These are phyloP conservation scores for Ommatoiulus sabulosus DNA, from an alignment of 2,888 invertebrate genomes.

Conservation along the genomic window DNA sequence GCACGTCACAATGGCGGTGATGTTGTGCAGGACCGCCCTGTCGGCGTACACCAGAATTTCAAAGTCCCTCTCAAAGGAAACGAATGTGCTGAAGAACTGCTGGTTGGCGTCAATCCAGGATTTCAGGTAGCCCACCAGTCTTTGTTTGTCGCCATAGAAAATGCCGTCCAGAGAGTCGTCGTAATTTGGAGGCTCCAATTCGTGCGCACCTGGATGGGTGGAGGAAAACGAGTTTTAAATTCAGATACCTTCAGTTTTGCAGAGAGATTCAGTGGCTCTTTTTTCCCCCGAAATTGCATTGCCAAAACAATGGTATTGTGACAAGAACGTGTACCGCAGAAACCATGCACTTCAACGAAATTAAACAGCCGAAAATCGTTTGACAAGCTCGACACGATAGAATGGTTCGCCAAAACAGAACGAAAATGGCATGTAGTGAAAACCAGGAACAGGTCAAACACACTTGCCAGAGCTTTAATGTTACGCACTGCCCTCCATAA, in stretches of 20 bases:
- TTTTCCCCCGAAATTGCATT: neutral
- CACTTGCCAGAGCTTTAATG: too few species aligned
- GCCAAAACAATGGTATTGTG: conserved; percentile 1
- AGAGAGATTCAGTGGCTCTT: conserved; percentile 43
- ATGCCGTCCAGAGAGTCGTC: conserved; percentile 3
- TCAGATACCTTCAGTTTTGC: conserved; percentile 37
- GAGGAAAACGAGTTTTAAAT: conserved; percentile 8
- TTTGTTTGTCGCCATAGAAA: conserved; percentile 19
- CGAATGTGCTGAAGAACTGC: conserved; percentile 19
- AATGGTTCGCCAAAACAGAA: neutral
- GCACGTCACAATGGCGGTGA: neutral
- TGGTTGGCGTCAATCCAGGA: neutral
- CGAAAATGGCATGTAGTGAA: too few species aligned
- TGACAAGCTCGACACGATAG: neutral
- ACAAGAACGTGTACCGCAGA: conserved; percentile 32
- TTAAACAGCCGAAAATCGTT: neutral
- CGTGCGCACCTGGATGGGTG: conserved; percentile 31
- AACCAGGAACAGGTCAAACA: too few species aligned
- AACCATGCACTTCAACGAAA: conserved; percentile 36
- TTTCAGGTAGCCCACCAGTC: conserved; percentile 19
- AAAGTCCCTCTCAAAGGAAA: conserved; percentile 10
- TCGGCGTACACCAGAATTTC: neutral
- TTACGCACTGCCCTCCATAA: too few species aligned
- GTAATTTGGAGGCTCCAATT: neutral
- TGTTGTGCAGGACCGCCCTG: neutral